Percentiles rank a stretch among this genome's conserved stretches.
These are phyloP conservation scores for Sylvicola fuscatus DNA, from an alignment of 2,888 invertebrate species.

Conservation along the genomic window DNA sequence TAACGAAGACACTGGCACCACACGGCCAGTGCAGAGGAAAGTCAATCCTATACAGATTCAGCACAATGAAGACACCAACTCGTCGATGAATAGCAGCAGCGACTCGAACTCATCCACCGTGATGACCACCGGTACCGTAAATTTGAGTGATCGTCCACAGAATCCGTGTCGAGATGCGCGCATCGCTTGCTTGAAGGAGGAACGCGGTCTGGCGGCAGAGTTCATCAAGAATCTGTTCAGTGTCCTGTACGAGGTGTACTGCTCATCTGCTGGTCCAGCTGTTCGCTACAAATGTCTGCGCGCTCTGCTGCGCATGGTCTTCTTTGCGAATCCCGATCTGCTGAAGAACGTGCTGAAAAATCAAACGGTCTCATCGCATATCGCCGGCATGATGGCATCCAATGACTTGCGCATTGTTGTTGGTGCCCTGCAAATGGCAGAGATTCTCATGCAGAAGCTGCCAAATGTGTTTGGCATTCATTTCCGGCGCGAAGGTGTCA, in stretches of 20 bases:
- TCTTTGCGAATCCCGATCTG: constrained; percentile 75
- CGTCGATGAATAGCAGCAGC: constrained; percentile 2
- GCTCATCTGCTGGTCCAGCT: constrained; percentile 92
- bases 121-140: constrained; percentile 5
- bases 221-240: constrained; percentile 70
- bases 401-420: constrained; percentile 92
- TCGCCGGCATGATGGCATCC: constrained; percentile 96
- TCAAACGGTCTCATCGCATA: constrained; percentile 80
- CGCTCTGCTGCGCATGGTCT: constrained; percentile 89
- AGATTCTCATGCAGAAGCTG: constrained; percentile 89
- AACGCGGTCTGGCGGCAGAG: constrained; percentile 45
- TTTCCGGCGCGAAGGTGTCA: constrained; percentile 93
- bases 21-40: constrained; percentile 73
- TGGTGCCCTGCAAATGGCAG: constrained; percentile 90
- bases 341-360: constrained; percentile 51
- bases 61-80: background rate
- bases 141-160: constrained; percentile 7
- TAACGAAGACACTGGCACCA: constrained; percentile 93
- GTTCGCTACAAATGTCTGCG: constrained; percentile 93
- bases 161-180: constrained; percentile 32
- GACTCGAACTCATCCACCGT: constrained; percentile 1
- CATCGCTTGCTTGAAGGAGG: constrained; percentile 46
- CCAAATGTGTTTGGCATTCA: constrained; percentile 89
- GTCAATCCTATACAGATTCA: constrained; percentile 37
- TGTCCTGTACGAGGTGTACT: constrained; percentile 94